Conservation (phyloP, 2,797 vertebrate genomes). For the Notolabrus celidotus region DNA sequence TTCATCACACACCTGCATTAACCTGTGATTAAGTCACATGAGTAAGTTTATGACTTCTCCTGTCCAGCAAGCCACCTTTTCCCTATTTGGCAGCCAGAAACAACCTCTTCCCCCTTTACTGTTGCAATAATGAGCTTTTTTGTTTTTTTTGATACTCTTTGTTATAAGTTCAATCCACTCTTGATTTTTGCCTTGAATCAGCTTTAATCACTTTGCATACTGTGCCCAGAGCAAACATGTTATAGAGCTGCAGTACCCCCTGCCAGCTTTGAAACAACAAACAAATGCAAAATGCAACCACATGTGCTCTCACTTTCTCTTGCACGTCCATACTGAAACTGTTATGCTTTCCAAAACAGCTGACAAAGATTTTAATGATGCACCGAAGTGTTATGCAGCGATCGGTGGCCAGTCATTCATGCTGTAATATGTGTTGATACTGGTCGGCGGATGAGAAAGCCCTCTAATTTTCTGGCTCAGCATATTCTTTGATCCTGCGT, state of each 20-base stretch:
- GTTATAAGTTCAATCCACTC: conserved; percentile 7
- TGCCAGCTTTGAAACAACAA: conserved; percentile 58
- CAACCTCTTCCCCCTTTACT: background rate
- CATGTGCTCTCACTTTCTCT: conserved; percentile 12
- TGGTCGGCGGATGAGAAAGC: conserved; percentile 5
- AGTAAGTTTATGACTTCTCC: conserved; percentile 12
- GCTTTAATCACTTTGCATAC: conserved; percentile 50
- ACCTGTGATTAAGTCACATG: background rate
- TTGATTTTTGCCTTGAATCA: conserved; percentile 30
- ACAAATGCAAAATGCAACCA: conserved; percentile 33
- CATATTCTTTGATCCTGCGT: conserved; percentile 38
- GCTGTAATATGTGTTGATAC: conserved; percentile 28
- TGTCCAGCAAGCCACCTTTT: background rate
- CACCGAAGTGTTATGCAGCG: conserved; percentile 6
- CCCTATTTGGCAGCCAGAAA: conserved; percentile 10
- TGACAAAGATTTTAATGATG: conserved; percentile 31
- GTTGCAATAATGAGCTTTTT: conserved; percentile 19
- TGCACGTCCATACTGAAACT: conserved; percentile 1
- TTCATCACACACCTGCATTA: conserved; percentile 46
- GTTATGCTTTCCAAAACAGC: conserved; percentile 29
- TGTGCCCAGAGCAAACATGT: conserved; percentile 23
- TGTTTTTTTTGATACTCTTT: conserved; percentile 31
- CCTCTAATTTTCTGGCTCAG: conserved; percentile 30
- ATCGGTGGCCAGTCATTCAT: conserved; percentile 43
- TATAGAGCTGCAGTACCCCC: conserved; percentile 39